Evolutionary conservation across 1,140 invertebrate genomes (phyloP), one percentile per base, ranked within the genome.

Genomic region (Lysiphlebus fabarum): DNA sequence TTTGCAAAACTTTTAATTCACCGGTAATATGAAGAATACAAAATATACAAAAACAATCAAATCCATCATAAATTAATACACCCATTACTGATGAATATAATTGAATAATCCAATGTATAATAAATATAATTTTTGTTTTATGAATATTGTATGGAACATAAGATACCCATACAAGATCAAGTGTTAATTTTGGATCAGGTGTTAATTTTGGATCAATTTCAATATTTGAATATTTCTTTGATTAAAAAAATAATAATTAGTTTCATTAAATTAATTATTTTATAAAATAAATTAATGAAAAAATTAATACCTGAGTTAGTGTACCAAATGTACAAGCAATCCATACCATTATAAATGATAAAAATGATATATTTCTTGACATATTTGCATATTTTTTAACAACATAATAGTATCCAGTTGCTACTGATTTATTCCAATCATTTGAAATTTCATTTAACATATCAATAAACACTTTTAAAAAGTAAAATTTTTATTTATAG

Each of bases 11-110:
- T 38, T 53, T 47, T 0, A 67, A 43, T 49, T 67, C 61, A 11
- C 61, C 63, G 42, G 61, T 62, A 14, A 65, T 17, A 45, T 67
- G 65, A 7, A 67, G 17, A 0, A 67, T 55, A 33, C 65, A 34
- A 9, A 64, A 53, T 5, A 58, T 61, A 40, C 65, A 53, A 36
- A 63, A 67, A 48, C 57, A 59, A 17, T 65, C 66, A 26, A 62
- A 55, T 6, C 55, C 56, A 6, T 41, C 42, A 36, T 64, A 67
- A 17, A 54, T 48, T 5, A 59, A 43, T 14, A 59, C 61, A 2
- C 53, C 51, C 33, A 57, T 53, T 26, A 56, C 17, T n/a, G 61
- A 56, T 4, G 11, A 40, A 10, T 59, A 56, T 8, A 50, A 51
- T 26, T 63, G 61, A 4, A 37, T 38, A 34, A 63, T 9, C 51